Base-by-base conservation (phyloP, 2,888 invertebrate genomes). In the Acanthopleura granulata region DNA sequence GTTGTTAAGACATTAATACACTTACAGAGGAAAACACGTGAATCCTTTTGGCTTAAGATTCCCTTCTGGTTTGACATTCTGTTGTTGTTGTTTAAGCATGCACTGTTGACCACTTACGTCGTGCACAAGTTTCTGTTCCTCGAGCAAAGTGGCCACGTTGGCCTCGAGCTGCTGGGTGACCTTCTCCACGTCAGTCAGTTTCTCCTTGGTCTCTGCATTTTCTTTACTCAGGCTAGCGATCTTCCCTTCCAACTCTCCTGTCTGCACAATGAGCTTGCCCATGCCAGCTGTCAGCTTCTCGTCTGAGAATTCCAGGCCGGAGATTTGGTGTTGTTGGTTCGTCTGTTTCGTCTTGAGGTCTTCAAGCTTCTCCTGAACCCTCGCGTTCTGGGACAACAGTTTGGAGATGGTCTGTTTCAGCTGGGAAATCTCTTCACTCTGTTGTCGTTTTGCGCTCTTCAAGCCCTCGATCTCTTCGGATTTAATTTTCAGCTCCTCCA, bases 261-360 rank as follows among this genome's bases (percentile, higher is more conserved):
- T 57, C 22, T 57, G 6, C 6, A 57, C 57, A n/a, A 57, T 57
- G 6, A 57, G 22, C 22, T 57, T 57, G 18, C 57, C 57, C 57
- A 57, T 57, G 22, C 57, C 57, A 22, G 57, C 57, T 12, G 57
- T 57, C 4, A 57, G 57, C 57, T 57, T 57, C 57, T 57, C n/a
- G 12, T 57, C 57, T n/a, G 57, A 57, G 57, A 57, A 57, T 57
- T 57, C 57, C 57, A 57, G 22, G n/a, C 57, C 57, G 57, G 57
- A 57, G 6, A 57, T 57, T 57, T 57, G 57, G 22, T 57, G 57
- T 57, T 57, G 57, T 12, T 57, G 57, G 22, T 22, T 57, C n/a
- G 57, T 22, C 57, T 57, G 57, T 12, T 57, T 22, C 3, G 12
- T 57, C 22, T 57, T 57, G n/a, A 57, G 1, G 22, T 57, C 57